Base-by-base conservation (phyloP, 2,797 vertebrate genomes). In the Cyclopterus lumpus region DNA sequence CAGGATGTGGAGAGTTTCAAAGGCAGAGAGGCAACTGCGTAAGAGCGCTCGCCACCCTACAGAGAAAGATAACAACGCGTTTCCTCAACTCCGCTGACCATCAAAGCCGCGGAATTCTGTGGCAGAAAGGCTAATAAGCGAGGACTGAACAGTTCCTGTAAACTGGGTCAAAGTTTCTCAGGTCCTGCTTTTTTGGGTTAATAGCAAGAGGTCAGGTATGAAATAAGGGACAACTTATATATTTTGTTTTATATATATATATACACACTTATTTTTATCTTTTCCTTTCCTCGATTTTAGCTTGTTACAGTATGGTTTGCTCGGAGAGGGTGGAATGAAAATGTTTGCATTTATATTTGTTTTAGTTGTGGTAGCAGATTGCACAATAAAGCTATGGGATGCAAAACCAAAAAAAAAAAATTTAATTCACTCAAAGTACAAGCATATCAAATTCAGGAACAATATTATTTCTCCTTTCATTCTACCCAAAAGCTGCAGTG, bases 151-250 rank as follows among this genome's bases (percentile, higher is more conserved):
- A 49, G 77, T 88, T 92, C 88, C 88, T 90, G 83, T 89, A 91
- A 94, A 93, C 82, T 93, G 88, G 89, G 88, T 92, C 91, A 93
- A 89, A 90, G 92, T 92, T 93, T 87, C 76, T 73, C 73, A 82
- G 78, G 70, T 82, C 59, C 70, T 71, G 69, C 65, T 84, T 85
- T 80, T 86, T 71, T 55, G 59, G 67, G 57, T 70, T 64, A 66
- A 85, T 26, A 81, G 48, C 61, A 73, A 62, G 49, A 83, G 71
- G 64, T 84, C 60, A 71, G 54, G 55, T 65, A 79, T 38, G n/a
- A 71, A 62, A 51, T 48, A 67, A 71, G 14, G 9, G 46, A 73
- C 49, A 51, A 16, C 8, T 44, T 65, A n/a, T 51, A 22, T 18
- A 16, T 51, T 11, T 32, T 10, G 10, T 24, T 58, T 20, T 10